A percentile compares a stretch with the other conserved stretches of the same genome.
Conservation (phyloP, 2,113 vertebrate genomes). For the Odontesthes bonariensis region DNA sequence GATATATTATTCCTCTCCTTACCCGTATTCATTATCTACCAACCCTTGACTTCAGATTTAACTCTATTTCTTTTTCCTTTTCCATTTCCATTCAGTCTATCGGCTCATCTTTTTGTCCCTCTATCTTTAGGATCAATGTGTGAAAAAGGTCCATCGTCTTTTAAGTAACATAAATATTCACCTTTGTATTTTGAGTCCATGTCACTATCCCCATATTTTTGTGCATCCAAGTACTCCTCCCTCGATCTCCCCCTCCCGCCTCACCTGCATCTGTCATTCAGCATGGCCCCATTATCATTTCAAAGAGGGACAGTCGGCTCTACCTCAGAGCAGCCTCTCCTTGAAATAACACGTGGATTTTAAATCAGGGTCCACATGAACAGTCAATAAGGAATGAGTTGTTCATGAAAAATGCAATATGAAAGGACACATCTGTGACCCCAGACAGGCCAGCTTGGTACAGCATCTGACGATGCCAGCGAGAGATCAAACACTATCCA, state of each 20-base stretch:
- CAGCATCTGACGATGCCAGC: slow-evolving; percentile 14
- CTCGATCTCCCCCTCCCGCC: slow-evolving; percentile 10
- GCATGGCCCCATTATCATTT: slow-evolving; percentile 80
- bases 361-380: slow-evolving; percentile 64
- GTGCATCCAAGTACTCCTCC: not conserved
- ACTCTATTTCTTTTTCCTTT: not conserved
- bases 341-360: slow-evolving; percentile 63
- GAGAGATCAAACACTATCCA: slow-evolving; percentile 41
- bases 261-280: slow-evolving; percentile 68
- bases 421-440: slow-evolving; percentile 46
- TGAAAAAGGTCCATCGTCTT: not conserved
- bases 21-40: not conserved
- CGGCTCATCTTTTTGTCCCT: not conserved
- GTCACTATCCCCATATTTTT: slow-evolving; percentile 4
- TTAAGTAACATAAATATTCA: not conserved
- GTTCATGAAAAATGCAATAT: slow-evolving; percentile 57
- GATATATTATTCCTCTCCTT: not conserved
- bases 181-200: slow-evolving; percentile 1
- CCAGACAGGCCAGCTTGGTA: slow-evolving; percentile 21
- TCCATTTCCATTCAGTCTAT: not conserved
- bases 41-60: not conserved
- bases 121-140: not conserved
- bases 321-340: slow-evolving; percentile 42
- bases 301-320: slow-evolving; percentile 70
- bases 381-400: slow-evolving; percentile 48